Base-by-base conservation (phyloP, 2,797 vertebrate species). In the Rhinophrynus dorsalis region DNA sequence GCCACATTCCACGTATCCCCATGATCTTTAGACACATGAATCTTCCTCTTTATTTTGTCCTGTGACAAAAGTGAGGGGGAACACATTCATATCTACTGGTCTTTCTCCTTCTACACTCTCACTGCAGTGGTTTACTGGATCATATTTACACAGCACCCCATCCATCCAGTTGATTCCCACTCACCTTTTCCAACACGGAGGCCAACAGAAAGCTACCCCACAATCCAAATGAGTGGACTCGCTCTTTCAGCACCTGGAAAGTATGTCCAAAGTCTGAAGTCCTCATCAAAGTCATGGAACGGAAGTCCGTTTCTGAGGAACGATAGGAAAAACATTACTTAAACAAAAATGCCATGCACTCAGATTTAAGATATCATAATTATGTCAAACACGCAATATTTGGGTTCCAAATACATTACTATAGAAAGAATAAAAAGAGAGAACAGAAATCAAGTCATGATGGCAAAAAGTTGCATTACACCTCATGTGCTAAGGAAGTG, bases 1-100 rank as follows among this genome's bases (percentile, higher is more conserved):
- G 96, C 96, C 85, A 95, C 93, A 79, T 93, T 96, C 96, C 96
- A 98, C 0, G 80, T 88, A 15, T 96, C 91, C 0, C 96, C 96
- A 29, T 91, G 80, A 78, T 98, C 92, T 47, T 89, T 82, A 0
- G 96, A 98, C 38, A 98, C 95, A 0, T 96, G 89, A 67, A 98
- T 96, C 61, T 85, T 87, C 76, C 96, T 91, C 18, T 80, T 88
- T 9, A 70, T 88, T 70, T 64, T 80, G 2, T 84, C 84, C 88
- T 90, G 59, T 8, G 37, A 35, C 4, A 23, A 35, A 15, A n/a
- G 18, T 18, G 6, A 18, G 18, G 20, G 3, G 18, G 9, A 48
- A 10, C 17, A 20, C 2, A 3, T 38, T 13, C 29, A 30, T 38
- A 15, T 35, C 13, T 35, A 12, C 2, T 7, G 6, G 32, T 10